Conservation (phyloP, 2,113 vertebrate genomes). For the Dryoscopus gambensis region DNA sequence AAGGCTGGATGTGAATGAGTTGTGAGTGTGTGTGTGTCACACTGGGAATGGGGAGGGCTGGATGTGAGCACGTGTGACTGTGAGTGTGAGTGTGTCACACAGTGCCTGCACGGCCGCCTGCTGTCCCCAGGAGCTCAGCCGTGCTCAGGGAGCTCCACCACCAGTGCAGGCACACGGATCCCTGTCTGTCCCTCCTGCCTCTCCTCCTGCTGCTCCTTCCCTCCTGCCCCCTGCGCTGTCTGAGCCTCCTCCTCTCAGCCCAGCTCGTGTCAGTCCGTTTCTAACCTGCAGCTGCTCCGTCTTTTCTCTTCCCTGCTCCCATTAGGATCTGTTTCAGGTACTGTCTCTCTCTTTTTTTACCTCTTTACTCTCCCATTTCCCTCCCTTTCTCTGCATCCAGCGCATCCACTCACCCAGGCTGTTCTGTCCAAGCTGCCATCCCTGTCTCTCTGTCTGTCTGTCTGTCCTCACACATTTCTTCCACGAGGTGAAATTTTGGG, state of each 20-base stretch:
- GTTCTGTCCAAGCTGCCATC: background rate
- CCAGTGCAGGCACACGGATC: background rate
- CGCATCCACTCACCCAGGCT: background rate
- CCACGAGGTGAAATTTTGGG: background rate
- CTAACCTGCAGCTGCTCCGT: constrained; percentile 70
- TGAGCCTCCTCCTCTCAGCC: background rate
- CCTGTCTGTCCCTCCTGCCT: background rate
- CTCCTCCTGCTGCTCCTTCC: background rate
- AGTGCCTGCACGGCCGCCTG: rapidly evolving
- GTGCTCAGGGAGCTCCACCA: background rate
- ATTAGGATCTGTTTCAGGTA: constrained; percentile 97
- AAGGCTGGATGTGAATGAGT: background rate
- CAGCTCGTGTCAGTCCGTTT: constrained; percentile 20
- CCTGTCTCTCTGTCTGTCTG: background rate
- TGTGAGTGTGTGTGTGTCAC: background rate
- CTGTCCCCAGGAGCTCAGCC: background rate
- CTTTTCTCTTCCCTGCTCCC: constrained; percentile 80
- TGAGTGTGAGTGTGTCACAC: rapidly evolving
- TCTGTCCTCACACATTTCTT: background rate
- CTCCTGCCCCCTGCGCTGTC: background rate
- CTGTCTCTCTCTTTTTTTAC: constrained; percentile 60
- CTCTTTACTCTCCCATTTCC: background rate
- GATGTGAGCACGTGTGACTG: background rate
- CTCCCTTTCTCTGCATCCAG: background rate
- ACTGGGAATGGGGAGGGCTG: too few relatives aligned